Base-by-base conservation (phyloP, 2,888 invertebrate species). In the Cataglyphis cursor region DNA sequence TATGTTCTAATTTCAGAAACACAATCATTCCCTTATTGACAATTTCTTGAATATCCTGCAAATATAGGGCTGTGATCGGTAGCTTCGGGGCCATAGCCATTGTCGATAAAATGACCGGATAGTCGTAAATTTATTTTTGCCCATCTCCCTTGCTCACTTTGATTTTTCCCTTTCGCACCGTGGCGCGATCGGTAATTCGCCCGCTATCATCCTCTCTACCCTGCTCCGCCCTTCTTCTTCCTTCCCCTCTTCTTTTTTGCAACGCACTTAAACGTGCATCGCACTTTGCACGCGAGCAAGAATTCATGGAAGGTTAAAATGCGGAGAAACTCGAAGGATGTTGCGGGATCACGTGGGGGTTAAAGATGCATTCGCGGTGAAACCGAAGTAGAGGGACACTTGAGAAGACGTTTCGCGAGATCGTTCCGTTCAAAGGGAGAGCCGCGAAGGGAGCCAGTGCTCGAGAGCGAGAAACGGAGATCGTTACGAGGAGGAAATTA, bases 401-500 rank as follows among this genome's bases (percentile, higher is more conserved):
- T 61, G 70, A 81, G 73, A 65, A 57, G 65, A 68, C 21, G 15
- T 24, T 65, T 3, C 38, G n/a, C 24, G 62, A 51, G 35, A 24
- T 51, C n/a, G 8, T n/a, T 51, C 0, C 51, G 51, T 48, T n/a
- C 12, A 31, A 54, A 24, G 54, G 12, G n/a, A 72, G 72, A 72
- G 62, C 51, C 41, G 73, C 59, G 1, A 44, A 57, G 31, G 28
- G n/a, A 5, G 18, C 12, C 6, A 35, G 62, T 76, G 9, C 28
- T 28, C 41, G 64, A 68, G 81, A 70, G 61, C 75, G 83, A 81
- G 28, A 54, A 65, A 72, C 62, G 68, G 31, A 72, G 89, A 87
- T 92, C 89, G 88, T 92, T 91, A 91, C 90, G 87, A 59, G 73
- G 81, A 91, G 91, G 91, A 92, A 91, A 93, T 93, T 91, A 89